A percentile compares a stretch with the other conserved stretches of the same genome.
These are phyloP conservation scores for Oeneis ivallda DNA, from an alignment of 2,888 invertebrate species.

Conservation along the genomic window DNA sequence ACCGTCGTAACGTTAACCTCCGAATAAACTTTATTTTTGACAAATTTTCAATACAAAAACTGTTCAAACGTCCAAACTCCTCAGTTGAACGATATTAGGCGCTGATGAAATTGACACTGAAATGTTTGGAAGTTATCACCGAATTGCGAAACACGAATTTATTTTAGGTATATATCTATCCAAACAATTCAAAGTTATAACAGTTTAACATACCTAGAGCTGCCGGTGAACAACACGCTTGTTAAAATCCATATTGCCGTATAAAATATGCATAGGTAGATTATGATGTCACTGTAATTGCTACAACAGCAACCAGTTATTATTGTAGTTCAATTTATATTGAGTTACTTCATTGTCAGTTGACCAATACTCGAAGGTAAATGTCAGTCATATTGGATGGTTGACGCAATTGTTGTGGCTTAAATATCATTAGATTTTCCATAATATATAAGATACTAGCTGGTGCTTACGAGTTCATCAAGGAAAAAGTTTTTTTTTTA, in stretches of 20 bases:
- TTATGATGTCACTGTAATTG: slow-evolving; percentile 29
- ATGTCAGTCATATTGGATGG: slow-evolving; percentile 52
- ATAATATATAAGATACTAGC: background rate
- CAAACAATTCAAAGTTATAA: too few relatives aligned
- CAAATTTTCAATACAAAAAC: too few relatives aligned
- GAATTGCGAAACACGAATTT: too few relatives aligned
- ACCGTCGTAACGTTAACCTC: too few relatives aligned
- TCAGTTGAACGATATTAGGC: too few relatives aligned
- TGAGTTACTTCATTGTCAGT: slow-evolving; percentile 47
- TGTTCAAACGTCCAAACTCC: too few relatives aligned
- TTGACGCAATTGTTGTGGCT: slow-evolving; percentile 54
- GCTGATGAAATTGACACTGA: too few relatives aligned
- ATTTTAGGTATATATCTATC: too few relatives aligned
- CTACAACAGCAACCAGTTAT: slow-evolving; percentile 35
- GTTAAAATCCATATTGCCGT: slow-evolving; percentile 10
- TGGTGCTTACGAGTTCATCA: too few relatives aligned
- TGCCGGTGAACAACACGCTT: slow-evolving; percentile 10
- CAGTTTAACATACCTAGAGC: background rate
- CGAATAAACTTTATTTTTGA: too few relatives aligned
- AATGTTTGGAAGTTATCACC: too few relatives aligned
- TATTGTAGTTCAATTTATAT: slow-evolving; percentile 39
- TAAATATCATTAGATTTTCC: slow-evolving; percentile 53
- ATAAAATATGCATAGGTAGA: slow-evolving; percentile 18
- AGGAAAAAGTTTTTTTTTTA: too few relatives aligned
- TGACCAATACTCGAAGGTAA: slow-evolving; percentile 56